Percentiles rank a stretch among this genome's conserved stretches.
Conservation (phyloP, 1,140 invertebrate genomes). For the Rhysida immarginata region DNA sequence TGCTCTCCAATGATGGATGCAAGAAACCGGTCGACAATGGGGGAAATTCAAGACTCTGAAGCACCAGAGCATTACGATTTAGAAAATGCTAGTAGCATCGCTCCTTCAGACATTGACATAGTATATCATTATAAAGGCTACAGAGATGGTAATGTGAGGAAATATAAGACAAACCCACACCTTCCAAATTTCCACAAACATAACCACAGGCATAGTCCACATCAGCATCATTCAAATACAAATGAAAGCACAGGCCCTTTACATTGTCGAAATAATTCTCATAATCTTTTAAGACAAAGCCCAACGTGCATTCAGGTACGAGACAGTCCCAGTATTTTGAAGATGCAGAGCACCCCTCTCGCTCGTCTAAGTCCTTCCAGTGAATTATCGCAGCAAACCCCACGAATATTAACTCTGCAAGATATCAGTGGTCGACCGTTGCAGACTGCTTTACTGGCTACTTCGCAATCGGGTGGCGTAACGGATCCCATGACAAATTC, state of each 20-base stretch:
- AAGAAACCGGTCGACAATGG: conserved; percentile 27
- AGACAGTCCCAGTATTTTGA: conserved; percentile 31
- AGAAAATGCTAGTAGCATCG: conserved; percentile 92
- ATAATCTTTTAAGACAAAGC: conserved; percentile 22
- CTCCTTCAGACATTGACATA: conserved; percentile 91
- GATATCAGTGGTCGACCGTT: conserved; percentile 84
- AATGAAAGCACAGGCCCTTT: conserved; percentile 24
- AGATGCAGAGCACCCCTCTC: conserved; percentile 65
- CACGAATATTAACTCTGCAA: conserved; percentile 74
- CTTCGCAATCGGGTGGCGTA: conserved; percentile 43
- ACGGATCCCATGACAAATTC: conserved; percentile 52
- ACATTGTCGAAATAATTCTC: conserved; percentile 40
- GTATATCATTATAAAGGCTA: conserved; percentile 87
- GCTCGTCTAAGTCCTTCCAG: conserved; percentile 79
- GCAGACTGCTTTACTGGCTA: conserved; percentile 70
- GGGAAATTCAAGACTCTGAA: conserved; percentile 57
- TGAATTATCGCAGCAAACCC: conserved; percentile 76
- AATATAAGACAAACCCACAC: conserved; percentile 47
- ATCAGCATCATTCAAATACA: conserved; percentile 17
- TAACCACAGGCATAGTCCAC: conserved; percentile 26
- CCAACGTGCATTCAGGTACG: conserved; percentile 18
- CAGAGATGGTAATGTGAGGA: conserved; percentile 64
- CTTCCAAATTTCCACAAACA: conserved; percentile 25
- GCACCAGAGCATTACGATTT: conserved; percentile 90
- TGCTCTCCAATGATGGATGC: conserved; percentile 35